phyloP scores from a whole-genome alignment of 1,140 invertebrate genomes.

The Anoplophora glabripennis region DNA sequence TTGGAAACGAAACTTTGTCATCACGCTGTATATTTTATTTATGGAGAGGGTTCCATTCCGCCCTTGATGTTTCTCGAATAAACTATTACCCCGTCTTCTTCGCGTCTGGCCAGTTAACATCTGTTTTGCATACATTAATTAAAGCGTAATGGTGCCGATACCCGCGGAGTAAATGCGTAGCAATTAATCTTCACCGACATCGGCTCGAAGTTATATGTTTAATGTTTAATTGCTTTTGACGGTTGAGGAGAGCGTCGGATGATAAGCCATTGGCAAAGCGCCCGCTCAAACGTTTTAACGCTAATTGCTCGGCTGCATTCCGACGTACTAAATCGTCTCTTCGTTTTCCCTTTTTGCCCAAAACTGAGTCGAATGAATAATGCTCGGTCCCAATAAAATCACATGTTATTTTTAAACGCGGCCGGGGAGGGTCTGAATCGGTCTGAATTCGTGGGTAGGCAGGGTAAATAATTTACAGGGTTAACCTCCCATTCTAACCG shows the following conservation, averaged over 20 bases:
- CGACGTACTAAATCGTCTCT: constrained; percentile 1
- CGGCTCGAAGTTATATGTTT: constrained; percentile 1
- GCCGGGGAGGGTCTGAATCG: no score
- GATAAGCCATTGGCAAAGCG: constrained; percentile 3
- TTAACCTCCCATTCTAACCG: no score
- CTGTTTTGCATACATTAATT: constrained; percentile 5
- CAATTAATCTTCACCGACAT: constrained; percentile 1
- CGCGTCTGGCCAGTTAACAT: no score
- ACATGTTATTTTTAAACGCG: not conserved
- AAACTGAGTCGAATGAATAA: not conserved
- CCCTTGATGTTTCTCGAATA: no score
- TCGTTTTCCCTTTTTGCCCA: not conserved
- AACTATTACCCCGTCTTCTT: no score
- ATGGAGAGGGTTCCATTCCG: no score
- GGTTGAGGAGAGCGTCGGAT: not conserved
- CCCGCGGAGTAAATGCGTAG: not conserved
- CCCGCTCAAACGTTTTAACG: not conserved
- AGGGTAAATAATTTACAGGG: no score
- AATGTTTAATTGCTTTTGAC: constrained; percentile 2
- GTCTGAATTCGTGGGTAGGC: no score
- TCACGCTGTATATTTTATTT: no score
- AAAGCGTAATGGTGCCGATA: not conserved
- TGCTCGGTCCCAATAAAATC: not conserved
- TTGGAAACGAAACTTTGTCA: no score
- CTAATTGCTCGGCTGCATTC: constrained; percentile 4